These are phyloP conservation scores for Pseudomyrmex cubaensis DNA, from an alignment of 1,140 invertebrate genomes.

Conservation along the genomic window DNA sequence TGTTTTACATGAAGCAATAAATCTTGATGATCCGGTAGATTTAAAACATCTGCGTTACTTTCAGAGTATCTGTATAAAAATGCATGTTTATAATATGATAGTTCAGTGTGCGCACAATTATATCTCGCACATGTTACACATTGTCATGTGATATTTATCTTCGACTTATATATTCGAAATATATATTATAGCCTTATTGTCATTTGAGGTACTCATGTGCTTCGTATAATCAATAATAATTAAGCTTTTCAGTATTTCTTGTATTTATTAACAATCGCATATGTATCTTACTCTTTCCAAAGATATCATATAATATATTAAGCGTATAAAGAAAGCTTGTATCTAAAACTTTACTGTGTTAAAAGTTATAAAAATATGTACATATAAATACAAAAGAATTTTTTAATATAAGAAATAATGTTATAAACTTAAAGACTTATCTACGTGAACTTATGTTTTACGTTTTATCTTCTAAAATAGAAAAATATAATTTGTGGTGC, in stretches of 20 bases:
- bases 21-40: constrained; percentile 22
- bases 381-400: background rate
- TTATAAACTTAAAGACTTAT: background rate
- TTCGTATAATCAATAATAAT: background rate
- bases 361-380: background rate
- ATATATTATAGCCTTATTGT: constrained; percentile 36
- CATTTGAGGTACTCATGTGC: constrained; percentile 68
- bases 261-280: constrained; percentile 15
- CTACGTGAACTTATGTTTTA: background rate
- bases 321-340: constrained; percentile 35
- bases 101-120: background rate
- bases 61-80: constrained; percentile 49
- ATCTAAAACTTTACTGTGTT: background rate
- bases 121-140: constrained; percentile 19
- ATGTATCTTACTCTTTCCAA: constrained; percentile 20
- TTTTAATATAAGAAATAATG: background rate
- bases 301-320: background rate
- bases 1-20: constrained; percentile 54
- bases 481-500: constrained; percentile 28
- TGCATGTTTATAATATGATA: background rate
- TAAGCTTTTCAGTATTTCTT: constrained; percentile 23
- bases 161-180: constrained; percentile 7
- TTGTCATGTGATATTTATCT: constrained; percentile 56
- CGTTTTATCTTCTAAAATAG: constrained; percentile 5
- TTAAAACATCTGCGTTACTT: constrained; percentile 12